Base-by-base conservation (phyloP, 1,140 invertebrate species). In the Drosophila neocordata region DNA sequence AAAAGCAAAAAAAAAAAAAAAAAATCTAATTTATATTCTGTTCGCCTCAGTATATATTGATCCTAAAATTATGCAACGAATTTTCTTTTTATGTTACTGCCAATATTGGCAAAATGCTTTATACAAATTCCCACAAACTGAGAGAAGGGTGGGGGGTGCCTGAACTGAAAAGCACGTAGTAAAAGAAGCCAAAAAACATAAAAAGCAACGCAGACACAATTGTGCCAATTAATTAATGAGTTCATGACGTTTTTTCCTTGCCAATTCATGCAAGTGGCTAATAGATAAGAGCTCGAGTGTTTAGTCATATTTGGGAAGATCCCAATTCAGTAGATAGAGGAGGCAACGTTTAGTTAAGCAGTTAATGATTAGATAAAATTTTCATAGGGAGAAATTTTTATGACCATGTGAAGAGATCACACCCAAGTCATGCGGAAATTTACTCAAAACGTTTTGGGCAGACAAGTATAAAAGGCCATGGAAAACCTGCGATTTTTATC, bases 241-340 rank as follows among this genome's bases (percentile, higher is more conserved):
- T 48, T 3, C 8, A 48, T 48, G 41, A 48, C 41, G 41, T 48
- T 48, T 48, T 48, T 48, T 31, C 27, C 27, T 20, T 38, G 37
- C 4, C 13, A 8, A 15, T 44, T 13, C 41, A 13, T 38, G 12
- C 37, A n/a, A 38, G 41, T 48, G 41, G 15, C 41, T 48, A 48
- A 11, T 11, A 20, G 41, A 48, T 48, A 48, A 48, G 41, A 20
- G 41, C 1, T 7, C 5, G 9, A 20, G 9, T 20, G 41, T 48
- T 48, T 48, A 48, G 41, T 48, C 41, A 48, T 2, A 15, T 48
- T 18, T 48, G 41, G 41, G 41, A 48, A 48, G 41, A 48, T 48
- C 41, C 41, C 41, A 48, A 20, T 44, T 7, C 15, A 44, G 41
- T 18, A 44, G 41, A 8, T 44, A 44, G 15, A 31, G 41, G 1